Conservation (phyloP, 37 sponge, comb jelly and placozoan species). For the Ianthella basta region DNA sequence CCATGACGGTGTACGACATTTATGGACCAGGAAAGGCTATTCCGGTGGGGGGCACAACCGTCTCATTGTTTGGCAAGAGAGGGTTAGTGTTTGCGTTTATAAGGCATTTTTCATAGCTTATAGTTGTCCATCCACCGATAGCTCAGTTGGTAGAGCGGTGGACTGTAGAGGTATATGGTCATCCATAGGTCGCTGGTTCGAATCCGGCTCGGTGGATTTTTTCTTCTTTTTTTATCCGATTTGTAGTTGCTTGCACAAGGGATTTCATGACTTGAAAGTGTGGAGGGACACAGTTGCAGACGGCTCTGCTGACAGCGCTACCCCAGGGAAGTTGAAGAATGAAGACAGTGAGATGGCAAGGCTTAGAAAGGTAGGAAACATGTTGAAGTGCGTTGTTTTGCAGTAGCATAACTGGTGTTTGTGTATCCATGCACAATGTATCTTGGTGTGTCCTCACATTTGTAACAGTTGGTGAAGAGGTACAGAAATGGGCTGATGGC, state of each 20-base stretch:
- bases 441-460: neutral
- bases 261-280: constrained; percentile 84
- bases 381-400: neutral
- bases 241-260: constrained; percentile 61
- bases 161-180: constrained; percentile 81
- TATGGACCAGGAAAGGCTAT: constrained; percentile 61
- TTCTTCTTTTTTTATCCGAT: neutral
- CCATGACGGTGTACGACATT: constrained; percentile 77
- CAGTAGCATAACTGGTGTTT: neutral
- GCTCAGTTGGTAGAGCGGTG: constrained; percentile 95
- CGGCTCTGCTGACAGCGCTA: constrained; percentile 27
- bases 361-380: constrained; percentile 43
- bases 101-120: neutral
- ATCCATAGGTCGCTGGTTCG: constrained; percentile 93
- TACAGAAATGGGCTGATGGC: constrained; percentile 88
- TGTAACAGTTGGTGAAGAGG: constrained; percentile 77
- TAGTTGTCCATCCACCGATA: constrained; percentile 34
- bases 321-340: constrained; percentile 66
- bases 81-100: constrained; percentile 49
- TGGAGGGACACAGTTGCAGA: constrained; percentile 82
- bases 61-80: constrained; percentile 80
- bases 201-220: constrained; percentile 88
- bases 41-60: constrained; percentile 77
- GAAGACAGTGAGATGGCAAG: constrained; percentile 69
- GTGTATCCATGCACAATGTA: neutral